A percentile compares a stretch with the other conserved stretches of the same genome.
phyloP scores from a whole-genome alignment of 2,113 vertebrate species.

The Megaceryle torquata region DNA sequence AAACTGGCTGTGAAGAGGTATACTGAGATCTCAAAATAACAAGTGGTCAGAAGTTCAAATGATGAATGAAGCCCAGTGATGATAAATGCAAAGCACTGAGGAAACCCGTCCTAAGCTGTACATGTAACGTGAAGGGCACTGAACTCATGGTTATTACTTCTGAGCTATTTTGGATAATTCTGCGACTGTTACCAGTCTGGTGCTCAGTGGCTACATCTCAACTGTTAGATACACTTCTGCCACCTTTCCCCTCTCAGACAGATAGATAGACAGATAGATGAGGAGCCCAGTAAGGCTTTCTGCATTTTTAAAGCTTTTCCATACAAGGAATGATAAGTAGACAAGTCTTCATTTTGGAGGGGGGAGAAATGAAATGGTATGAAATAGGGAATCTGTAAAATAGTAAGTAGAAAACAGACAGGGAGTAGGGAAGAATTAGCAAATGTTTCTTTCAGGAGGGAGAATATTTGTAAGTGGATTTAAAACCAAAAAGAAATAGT shows the following conservation, averaged over 20 bases:
- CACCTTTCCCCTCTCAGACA: not conserved
- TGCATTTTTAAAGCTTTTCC: not conserved
- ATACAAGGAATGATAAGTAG: not conserved
- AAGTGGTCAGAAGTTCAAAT: not conserved
- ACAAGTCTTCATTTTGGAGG: not conserved
- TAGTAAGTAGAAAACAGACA: not conserved
- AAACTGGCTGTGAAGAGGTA: not conserved
- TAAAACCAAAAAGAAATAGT: not conserved
- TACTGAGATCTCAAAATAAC: not conserved
- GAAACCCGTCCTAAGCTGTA: not conserved
- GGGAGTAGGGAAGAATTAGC: not conserved
- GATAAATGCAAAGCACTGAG: not conserved
- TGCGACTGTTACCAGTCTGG: not conserved
- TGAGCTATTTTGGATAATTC: not conserved
- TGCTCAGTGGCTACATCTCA: not conserved
- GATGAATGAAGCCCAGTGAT: not conserved
- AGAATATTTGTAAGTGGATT: not conserved
- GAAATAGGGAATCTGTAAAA: not conserved
- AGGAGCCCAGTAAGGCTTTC: not conserved
- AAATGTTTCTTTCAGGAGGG: not conserved
- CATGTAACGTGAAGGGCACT: fast-evolving
- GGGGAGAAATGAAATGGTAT: not conserved
- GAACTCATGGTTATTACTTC: not conserved
- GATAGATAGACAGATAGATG: not conserved
- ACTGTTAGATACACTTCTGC: not conserved